Conservation (phyloP, 2,888 invertebrate genomes). For the Auanema sp. region DNA sequence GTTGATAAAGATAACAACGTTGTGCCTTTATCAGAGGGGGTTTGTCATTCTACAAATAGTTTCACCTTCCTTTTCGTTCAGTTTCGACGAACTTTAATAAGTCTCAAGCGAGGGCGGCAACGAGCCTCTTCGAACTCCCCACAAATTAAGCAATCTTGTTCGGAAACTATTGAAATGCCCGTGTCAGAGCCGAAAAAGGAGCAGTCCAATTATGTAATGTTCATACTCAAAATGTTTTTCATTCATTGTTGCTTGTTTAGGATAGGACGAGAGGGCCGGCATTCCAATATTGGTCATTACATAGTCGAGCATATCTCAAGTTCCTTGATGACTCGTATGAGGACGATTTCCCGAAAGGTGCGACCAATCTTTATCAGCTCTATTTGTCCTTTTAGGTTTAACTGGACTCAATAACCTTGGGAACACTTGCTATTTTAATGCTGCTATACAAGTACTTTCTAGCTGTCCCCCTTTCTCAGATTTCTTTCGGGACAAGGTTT, state of each 20-base stretch:
- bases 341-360: conserved; percentile 26
- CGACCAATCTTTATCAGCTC: neutral
- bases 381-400: conserved; percentile 27
- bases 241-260: neutral
- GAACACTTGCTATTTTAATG: conserved; percentile 61
- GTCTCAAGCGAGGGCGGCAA: conserved; percentile 12
- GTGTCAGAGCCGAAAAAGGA: neutral
- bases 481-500: conserved; percentile 37
- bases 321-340: conserved; percentile 27
- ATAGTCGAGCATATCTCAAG: conserved; percentile 23
- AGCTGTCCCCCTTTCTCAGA: conserved; percentile 52
- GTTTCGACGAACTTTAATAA: neutral
- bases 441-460: conserved; percentile 52
- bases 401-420: conserved; percentile 51
- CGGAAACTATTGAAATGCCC: neutral
- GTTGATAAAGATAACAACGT: conserved; percentile 16
- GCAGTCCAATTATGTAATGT: neutral
- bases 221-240: too few relatives aligned
- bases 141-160: conserved; percentile 2
- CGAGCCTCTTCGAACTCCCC: neutral
- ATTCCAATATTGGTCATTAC: conserved; percentile 17
- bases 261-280: conserved; percentile 19
- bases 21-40: conserved; percentile 12
- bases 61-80: neutral
- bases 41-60: neutral